A percentile compares a stretch with the other conserved stretches of the same genome.
Conservation (phyloP, 2,888 invertebrate species). For the Drosophila koepferae region DNA sequence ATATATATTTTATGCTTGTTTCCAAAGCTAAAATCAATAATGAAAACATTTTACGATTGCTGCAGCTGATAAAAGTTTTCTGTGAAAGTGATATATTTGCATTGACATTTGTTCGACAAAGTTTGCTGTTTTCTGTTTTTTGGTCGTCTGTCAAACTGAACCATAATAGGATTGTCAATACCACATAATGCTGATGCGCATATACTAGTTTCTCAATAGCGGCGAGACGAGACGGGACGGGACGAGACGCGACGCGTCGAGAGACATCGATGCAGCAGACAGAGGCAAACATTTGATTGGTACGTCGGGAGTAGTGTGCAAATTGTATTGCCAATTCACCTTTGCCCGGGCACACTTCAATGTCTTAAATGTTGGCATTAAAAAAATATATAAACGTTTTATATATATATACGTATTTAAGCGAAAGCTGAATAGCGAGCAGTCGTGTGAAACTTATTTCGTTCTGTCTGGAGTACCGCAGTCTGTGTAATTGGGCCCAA, state of each 20-base stretch:
- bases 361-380: conserved; percentile 29
- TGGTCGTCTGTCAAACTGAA: conserved; percentile 12
- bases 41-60: background rate
- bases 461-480: conserved; percentile 31
- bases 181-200: conserved; percentile 21
- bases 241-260: background rate
- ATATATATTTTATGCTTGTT: too few relatives aligned
- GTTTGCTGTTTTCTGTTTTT: background rate
- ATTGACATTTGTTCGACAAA: background rate
- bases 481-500: conserved; percentile 47
- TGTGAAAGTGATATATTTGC: conserved; percentile 1
- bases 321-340: conserved; percentile 35
- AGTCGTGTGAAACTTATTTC: conserved; percentile 22
- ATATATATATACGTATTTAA: background rate
- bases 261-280: background rate
- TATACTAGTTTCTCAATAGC: conserved; percentile 5
- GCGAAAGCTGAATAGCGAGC: conserved; percentile 2
- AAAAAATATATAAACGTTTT: conserved; percentile 33
- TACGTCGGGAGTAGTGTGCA: background rate
- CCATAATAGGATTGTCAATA: conserved; percentile 60
- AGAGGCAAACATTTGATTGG: background rate
- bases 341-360: conserved; percentile 26
- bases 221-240: too few relatives aligned
- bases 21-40: background rate
- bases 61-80: background rate